phyloP scores from a whole-genome alignment of 2,113 vertebrate species.

The Steatornis caripensis region DNA sequence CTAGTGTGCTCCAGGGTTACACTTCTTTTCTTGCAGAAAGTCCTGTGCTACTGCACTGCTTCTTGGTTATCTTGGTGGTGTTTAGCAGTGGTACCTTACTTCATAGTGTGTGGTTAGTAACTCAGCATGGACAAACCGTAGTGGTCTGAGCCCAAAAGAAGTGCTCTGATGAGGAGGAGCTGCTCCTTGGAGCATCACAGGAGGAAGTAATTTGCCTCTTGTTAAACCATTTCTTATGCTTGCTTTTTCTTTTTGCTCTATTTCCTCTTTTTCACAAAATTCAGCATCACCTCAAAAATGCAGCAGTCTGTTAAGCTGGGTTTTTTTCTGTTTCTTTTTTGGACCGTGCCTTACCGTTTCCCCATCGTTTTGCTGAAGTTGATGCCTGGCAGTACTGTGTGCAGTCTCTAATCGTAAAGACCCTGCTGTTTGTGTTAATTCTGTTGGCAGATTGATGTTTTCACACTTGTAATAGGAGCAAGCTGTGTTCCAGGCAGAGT shows the following conservation, averaged over 20 bases:
- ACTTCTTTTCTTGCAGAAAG: background rate
- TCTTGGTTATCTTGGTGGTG: background rate
- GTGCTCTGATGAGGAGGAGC: background rate
- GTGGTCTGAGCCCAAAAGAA: background rate
- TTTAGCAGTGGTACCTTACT: background rate
- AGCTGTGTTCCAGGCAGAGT: background rate
- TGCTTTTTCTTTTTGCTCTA: rapidly evolving
- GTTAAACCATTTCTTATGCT: background rate
- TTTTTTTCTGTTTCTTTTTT: background rate
- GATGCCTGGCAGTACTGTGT: background rate
- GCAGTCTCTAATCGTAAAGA: background rate
- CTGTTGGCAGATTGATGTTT: background rate
- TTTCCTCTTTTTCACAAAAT: background rate
- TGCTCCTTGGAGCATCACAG: background rate
- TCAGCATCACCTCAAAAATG: background rate
- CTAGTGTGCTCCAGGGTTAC: background rate
- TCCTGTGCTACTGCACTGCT: background rate
- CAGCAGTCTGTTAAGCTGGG: background rate
- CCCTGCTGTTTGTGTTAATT: background rate
- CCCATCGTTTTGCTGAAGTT: background rate
- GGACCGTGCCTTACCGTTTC: rapidly evolving
- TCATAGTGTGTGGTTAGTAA: background rate
- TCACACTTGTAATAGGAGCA: background rate
- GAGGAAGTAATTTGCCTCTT: background rate
- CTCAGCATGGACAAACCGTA: background rate